Conservation (phyloP, 2,888 invertebrate genomes). For the Xestia c-nigrum region DNA sequence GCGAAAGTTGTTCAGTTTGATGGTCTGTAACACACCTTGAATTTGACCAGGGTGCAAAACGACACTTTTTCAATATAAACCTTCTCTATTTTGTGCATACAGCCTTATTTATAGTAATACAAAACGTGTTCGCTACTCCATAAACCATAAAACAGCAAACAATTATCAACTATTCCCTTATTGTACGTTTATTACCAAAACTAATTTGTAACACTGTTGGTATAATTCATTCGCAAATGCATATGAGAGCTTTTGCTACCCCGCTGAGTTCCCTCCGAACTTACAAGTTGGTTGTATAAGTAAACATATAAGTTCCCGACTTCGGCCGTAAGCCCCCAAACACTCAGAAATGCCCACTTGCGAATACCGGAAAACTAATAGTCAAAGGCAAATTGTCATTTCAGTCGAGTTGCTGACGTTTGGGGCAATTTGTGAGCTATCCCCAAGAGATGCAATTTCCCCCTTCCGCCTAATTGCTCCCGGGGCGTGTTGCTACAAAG, state of each 20-base stretch:
- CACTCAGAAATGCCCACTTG: conserved; percentile 48
- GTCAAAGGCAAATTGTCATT: conserved; percentile 81
- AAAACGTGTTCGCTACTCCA: conserved; percentile 1
- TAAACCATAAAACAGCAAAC: conserved; percentile 39
- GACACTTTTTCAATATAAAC: neutral
- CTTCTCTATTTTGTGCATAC: neutral
- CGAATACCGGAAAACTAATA: conserved; percentile 68
- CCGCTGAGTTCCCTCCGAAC: conserved; percentile 30
- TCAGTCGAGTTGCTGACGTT: conserved; percentile 81
- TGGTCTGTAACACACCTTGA: too few species aligned
- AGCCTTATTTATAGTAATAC: neutral
- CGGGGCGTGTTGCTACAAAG: conserved; percentile 75
- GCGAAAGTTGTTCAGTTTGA: too few species aligned
- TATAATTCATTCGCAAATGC: conserved; percentile 45
- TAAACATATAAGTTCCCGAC: conserved; percentile 45
- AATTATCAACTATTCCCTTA: conserved; percentile 33
- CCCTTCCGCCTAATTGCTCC: conserved; percentile 84
- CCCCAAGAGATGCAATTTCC: conserved; percentile 88
- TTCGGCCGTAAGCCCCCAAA: conserved; percentile 35
- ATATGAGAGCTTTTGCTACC: conserved; percentile 16
- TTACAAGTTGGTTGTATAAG: conserved; percentile 38
- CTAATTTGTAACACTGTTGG: conserved; percentile 36
- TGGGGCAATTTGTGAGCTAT: conserved; percentile 84
- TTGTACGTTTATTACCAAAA: conserved; percentile 42
- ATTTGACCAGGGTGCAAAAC: too few species aligned